These are phyloP conservation scores for Ageneiosus marmoratus DNA, from an alignment of 2,113 vertebrate genomes.

Conservation along the genomic window DNA sequence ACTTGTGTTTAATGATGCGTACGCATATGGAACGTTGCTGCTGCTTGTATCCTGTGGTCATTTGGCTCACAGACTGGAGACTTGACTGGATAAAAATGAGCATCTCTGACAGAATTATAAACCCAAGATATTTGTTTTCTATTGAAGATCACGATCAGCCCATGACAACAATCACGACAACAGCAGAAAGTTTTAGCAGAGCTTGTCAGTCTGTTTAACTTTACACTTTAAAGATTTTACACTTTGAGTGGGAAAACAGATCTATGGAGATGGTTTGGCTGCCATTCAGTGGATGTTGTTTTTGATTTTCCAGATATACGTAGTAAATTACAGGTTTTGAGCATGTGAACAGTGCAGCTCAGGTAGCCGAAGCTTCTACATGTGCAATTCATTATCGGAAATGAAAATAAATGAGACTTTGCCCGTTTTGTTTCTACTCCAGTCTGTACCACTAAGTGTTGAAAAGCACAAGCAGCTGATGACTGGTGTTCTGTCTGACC, in stretches of 20 bases:
- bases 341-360: background rate
- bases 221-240: background rate
- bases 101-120: too few species aligned
- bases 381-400: background rate
- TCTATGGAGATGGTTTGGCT: background rate
- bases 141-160: background rate
- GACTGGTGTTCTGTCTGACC: conserved; percentile 80
- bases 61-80: background rate
- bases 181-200: background rate
- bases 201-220: background rate
- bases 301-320: background rate
- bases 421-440: background rate
- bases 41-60: background rate
- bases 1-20: background rate
- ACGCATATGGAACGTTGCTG: background rate
- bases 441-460: conserved; percentile 71
- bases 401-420: conserved; percentile 9
- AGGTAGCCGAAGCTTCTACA: background rate
- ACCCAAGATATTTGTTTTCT: background rate
- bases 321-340: background rate
- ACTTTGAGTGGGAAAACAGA: background rate
- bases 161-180: background rate
- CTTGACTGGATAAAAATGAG: too few species aligned
- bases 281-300: background rate
- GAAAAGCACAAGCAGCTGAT: conserved; percentile 79